Evolutionary conservation across 2,113 vertebrate species (phyloP).

Genomic region (Passer montanus): DNA sequence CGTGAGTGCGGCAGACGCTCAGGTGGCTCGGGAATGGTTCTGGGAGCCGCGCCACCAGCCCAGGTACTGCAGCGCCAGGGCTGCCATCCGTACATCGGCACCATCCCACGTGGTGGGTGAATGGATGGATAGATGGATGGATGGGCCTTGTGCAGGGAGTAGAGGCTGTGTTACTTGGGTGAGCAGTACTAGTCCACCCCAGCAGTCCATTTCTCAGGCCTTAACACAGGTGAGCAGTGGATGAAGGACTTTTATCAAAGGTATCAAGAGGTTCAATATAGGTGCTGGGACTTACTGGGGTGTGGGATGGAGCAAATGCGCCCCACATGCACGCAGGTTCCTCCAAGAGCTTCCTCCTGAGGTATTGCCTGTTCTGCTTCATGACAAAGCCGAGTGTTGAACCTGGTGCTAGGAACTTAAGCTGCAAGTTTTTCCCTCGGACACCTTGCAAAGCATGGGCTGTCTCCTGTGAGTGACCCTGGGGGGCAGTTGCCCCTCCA

Average conservation of each 20-base stretch:
- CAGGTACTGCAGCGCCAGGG: background rate
- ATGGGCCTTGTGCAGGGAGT: background rate
- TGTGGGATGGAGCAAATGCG: background rate
- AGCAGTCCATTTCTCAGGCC: background rate
- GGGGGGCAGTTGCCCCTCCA: background rate
- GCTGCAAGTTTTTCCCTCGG: background rate
- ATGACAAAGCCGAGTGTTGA: rapidly evolving
- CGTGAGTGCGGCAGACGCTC: rapidly evolving
- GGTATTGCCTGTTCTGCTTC: rapidly evolving
- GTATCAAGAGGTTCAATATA: rapidly evolving
- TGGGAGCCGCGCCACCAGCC: background rate
- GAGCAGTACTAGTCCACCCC: background rate
- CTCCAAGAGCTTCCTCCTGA: background rate
- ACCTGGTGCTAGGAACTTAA: background rate
- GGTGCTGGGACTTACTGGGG: background rate
- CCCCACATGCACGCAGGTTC: background rate
- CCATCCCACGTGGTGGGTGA: too few relatives aligned
- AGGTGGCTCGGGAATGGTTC: rapidly evolving
- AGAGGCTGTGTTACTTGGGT: background rate
- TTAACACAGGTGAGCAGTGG: background rate
- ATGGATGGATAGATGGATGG: background rate
- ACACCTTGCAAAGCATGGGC: background rate
- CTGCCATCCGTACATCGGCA: rapidly evolving
- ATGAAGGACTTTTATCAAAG: background rate
- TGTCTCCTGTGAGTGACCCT: rapidly evolving